Evolutionary conservation across 2,888 invertebrate genomes (phyloP), one percentile per base, ranked within the genome.

Genomic region (Stenodema calcarata): DNA sequence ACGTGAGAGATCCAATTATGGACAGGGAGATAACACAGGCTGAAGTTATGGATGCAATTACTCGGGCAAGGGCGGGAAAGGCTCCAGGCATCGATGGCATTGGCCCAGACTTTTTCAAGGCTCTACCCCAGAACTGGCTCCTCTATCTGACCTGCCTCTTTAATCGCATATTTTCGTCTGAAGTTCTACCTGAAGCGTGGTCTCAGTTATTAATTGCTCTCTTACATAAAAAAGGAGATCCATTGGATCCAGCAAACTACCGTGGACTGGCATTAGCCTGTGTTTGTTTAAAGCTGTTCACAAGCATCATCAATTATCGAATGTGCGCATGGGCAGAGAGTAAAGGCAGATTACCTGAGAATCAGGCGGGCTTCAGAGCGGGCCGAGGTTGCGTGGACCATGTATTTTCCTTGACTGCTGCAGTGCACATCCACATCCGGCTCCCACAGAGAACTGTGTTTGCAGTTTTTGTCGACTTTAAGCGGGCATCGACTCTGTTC

Each of bases 91-190:
- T 62, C 14, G 79, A 86, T 62, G 35, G n/a, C 3, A 50, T 86
- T n/a, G 35, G 78, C 30, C 27, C 47, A 41, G 79, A 86, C 16
- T 86, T 86, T 23, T 79, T 54, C n/a, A 78, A 79, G 35, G 41
- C 30, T 41, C 62, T 86, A 69, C 86, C 86, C 54, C 69, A 50
- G 62, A 78, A 86, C 62, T 86, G 86, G 86, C n/a, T 79, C 6
- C 47, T 76, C 12, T 85, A 76, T 16, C 18, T 85, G 9, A 50
- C 41, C n/a, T n/a, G n/a, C n/a, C n/a, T n/a, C n/a, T n/a, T n/a
- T n/a, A n/a, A n/a, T n/a, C n/a, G n/a, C n/a, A 75, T 85, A 18
- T 44, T 85, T 6, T 27, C 30, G 1, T 16, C 30, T 27, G 76
- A 76, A 44, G 12, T 12, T 44, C 16, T 35, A 14, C 85, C 85